Conservation (phyloP, 2,113 vertebrate genomes). For the Callipepla squamata region DNA sequence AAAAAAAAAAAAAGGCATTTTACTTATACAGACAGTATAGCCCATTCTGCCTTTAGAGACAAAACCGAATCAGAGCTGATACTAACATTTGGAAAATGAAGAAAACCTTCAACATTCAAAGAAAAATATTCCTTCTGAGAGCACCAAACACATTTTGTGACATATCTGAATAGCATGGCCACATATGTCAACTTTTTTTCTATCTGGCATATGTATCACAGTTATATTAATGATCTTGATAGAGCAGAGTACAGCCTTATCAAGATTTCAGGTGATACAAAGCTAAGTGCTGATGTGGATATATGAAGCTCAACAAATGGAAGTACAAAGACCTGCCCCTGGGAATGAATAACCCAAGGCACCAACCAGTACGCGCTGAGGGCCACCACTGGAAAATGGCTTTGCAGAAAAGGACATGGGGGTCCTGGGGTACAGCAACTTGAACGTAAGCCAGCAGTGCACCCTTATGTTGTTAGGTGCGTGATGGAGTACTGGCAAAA, state of each 20-base stretch:
- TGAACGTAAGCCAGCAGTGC: neutral
- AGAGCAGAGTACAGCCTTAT: neutral
- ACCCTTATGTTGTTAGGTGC: neutral
- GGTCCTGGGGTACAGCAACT: neutral
- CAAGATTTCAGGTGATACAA: neutral
- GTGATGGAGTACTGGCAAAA: neutral
- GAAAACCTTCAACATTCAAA: neutral
- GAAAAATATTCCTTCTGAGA: neutral
- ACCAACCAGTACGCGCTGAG: neutral
- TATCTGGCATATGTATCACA: neutral
- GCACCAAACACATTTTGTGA: neutral
- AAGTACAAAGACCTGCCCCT: neutral
- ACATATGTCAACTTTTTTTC: neutral
- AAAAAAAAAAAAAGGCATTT: neutral
- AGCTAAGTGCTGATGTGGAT: neutral
- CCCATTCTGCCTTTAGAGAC: neutral
- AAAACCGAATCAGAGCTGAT: neutral
- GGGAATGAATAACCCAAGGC: neutral
- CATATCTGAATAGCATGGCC: too few relatives aligned
- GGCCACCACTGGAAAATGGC: neutral
- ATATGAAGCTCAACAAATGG: neutral
- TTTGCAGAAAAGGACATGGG: neutral
- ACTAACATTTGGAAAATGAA: neutral
- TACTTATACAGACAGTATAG: neutral
- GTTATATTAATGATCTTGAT: neutral